Evolutionary conservation across 2,113 vertebrate species (phyloP).

Genomic region (Halichoeres trimaculatus): DNA sequence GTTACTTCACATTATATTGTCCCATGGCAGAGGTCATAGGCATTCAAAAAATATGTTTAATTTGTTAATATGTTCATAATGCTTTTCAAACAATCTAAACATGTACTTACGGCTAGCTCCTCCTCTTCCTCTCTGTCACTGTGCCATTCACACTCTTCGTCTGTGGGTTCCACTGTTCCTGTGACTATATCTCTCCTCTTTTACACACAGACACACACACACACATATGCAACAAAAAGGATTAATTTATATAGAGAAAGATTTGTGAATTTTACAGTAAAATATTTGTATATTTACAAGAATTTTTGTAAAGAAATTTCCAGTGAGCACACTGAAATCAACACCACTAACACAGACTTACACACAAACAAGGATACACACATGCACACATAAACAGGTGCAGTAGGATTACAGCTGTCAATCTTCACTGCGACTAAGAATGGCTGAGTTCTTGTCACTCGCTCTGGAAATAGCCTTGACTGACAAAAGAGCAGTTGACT

Average conservation of each 20-base stretch:
- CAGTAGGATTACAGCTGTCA: constrained; percentile 64
- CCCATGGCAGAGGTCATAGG: no score
- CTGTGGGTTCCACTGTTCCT: constrained; percentile 92
- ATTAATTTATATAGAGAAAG: neutral
- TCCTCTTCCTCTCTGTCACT: constrained; percentile 95
- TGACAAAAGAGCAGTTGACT: constrained; percentile 65
- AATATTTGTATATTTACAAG: constrained; percentile 14
- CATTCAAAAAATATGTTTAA: no score
- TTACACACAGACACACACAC: constrained; percentile 19
- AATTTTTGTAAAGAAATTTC: constrained; percentile 24
- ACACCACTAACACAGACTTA: constrained; percentile 14
- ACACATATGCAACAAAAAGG: constrained; percentile 8
- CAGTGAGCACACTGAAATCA: constrained; percentile 12
- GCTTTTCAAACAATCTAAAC: neutral
- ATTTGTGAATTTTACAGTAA: neutral
- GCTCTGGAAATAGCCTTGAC: constrained; percentile 76
- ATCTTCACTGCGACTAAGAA: constrained; percentile 59
- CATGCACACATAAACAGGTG: constrained; percentile 49
- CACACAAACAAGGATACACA: neutral
- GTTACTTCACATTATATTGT: no score
- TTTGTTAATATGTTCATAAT: no score
- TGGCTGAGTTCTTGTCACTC: constrained; percentile 63
- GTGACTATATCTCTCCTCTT: constrained; percentile 93
- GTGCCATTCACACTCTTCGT: constrained; percentile 95
- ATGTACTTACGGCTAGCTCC: constrained; percentile 89